These are phyloP conservation scores for Drosophila kuntzei DNA, from an alignment of 2,888 invertebrate species.

Conservation along the genomic window DNA sequence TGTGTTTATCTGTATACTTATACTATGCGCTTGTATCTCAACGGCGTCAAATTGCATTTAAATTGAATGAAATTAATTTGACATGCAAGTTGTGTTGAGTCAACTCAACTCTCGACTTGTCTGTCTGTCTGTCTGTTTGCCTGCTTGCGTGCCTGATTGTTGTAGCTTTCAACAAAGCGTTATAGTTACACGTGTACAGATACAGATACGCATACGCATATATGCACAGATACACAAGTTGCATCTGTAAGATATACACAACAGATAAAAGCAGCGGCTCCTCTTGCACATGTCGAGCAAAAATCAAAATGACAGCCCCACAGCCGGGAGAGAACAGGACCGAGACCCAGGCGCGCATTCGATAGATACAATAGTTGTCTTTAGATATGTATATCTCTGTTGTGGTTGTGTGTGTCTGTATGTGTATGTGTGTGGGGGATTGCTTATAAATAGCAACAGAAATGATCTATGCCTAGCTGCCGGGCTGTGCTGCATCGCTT, in stretches of 20 bases:
- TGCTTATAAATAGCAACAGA: slow-evolving; percentile 68
- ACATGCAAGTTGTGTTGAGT: slow-evolving; percentile 72
- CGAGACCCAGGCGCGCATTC: slow-evolving; percentile 43
- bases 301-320: slow-evolving; percentile 73
- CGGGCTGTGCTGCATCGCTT: slow-evolving; percentile 37
- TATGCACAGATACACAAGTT: slow-evolving; percentile 20
- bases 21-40: slow-evolving; percentile 23
- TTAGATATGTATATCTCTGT: slow-evolving; percentile 13
- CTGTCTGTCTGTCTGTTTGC: slow-evolving; percentile 25
- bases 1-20: slow-evolving; percentile 37
- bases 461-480: slow-evolving; percentile 68
- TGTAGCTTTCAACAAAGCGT: slow-evolving; percentile 71
- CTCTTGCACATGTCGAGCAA: slow-evolving; percentile 68
- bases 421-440: slow-evolving; percentile 35
- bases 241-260: slow-evolving; percentile 44
- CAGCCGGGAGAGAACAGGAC: slow-evolving; percentile 23
- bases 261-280: slow-evolving; percentile 63
- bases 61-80: slow-evolving; percentile 80
- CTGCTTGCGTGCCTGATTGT: slow-evolving; percentile 41
- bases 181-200: slow-evolving; percentile 67
- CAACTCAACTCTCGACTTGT: slow-evolving; percentile 25
- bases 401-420: slow-evolving; percentile 18
- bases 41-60: slow-evolving; percentile 78
- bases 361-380: slow-evolving; percentile 54
- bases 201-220: slow-evolving; percentile 30